These are phyloP conservation scores for Danio tinwini DNA, from an alignment of 2,797 vertebrate species.

Conservation along the genomic window DNA sequence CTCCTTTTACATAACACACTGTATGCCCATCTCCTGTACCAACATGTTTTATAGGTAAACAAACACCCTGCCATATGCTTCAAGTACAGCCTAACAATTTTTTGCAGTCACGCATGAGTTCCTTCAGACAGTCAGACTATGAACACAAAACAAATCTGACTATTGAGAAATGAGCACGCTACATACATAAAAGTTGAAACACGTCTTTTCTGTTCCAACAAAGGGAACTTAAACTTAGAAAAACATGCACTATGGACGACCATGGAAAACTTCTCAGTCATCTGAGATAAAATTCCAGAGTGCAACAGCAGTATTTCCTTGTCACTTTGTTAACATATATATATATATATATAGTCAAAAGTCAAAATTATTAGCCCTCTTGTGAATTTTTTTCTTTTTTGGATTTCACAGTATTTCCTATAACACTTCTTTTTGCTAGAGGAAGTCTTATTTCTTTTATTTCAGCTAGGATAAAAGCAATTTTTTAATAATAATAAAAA, in stretches of 20 bases:
- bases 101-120: conserved; percentile 14
- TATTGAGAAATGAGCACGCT: conserved; percentile 31
- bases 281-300: conserved; percentile 17
- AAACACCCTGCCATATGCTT: neutral
- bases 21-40: conserved; percentile 28
- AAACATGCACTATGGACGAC: conserved; percentile 41
- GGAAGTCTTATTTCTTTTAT: too few species aligned
- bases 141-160: conserved; percentile 41
- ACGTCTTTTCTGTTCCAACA: conserved; percentile 44
- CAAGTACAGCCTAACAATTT: neutral
- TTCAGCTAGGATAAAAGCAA: too few species aligned
- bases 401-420: too few species aligned
- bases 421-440: too few species aligned
- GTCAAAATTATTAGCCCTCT: too few species aligned
- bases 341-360: too few species aligned
- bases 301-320: neutral
- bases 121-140: conserved; percentile 16
- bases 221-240: conserved; percentile 40
- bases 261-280: conserved; percentile 41
- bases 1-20: conserved; percentile 53
- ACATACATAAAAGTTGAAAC: conserved; percentile 20
- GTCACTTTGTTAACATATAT: too few species aligned
- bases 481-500: too few species aligned
- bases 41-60: conserved; percentile 34
- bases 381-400: too few species aligned